These are phyloP conservation scores for Aphidoletes aphidimyza DNA, from an alignment of 2,888 invertebrate species.

Conservation along the genomic window DNA sequence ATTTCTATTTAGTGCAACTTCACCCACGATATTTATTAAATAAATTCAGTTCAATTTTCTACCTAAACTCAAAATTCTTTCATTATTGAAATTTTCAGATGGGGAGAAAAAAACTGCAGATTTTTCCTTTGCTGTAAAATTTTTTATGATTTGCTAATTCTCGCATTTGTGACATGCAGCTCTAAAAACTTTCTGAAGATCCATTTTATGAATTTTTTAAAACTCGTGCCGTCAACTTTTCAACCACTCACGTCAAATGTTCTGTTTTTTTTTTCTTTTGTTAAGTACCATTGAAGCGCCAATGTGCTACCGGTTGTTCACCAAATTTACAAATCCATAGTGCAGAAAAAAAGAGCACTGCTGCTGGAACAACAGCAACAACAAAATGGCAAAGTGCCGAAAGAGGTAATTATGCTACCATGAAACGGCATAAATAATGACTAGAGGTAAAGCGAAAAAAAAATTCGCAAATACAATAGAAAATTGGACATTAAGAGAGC, in stretches of 20 bases:
- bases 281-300: background rate
- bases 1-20: background rate
- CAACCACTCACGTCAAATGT: background rate
- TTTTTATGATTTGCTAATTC: no score
- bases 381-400: background rate
- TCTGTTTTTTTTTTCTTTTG: background rate
- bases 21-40: background rate
- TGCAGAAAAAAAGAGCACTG: background rate
- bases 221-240: no score
- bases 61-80: background rate
- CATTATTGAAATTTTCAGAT: no score
- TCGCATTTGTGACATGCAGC: no score
- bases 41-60: background rate
- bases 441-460: background rate
- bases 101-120: no score
- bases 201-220: no score
- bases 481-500: background rate
- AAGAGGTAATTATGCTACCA: constrained; percentile 34
- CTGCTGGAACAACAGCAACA: background rate
- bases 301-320: background rate
- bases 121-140: no score
- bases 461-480: constrained; percentile 32
- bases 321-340: background rate
- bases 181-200: no score
- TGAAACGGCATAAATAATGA: constrained; percentile 41